phyloP scores from a whole-genome alignment of 2,113 vertebrate genomes.

The Aramus guarauna region DNA sequence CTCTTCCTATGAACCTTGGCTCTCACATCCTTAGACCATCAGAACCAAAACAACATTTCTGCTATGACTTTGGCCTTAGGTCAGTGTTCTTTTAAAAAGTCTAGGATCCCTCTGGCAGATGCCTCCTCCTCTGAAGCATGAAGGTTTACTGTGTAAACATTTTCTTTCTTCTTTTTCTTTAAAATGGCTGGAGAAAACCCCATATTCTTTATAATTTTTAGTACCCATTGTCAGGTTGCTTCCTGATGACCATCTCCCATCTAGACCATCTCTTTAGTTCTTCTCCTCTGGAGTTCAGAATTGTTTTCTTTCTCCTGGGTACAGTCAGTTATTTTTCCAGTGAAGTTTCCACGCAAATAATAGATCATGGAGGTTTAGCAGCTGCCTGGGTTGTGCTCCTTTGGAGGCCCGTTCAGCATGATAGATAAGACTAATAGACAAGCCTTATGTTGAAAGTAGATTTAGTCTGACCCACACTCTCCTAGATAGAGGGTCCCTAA shows the following conservation, averaged over 20 bases:
- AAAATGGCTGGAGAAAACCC: neutral
- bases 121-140: neutral
- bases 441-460: neutral
- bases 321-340: neutral
- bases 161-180: neutral
- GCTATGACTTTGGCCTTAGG: constrained; percentile 21
- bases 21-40: neutral
- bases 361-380: neutral
- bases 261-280: neutral
- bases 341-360: neutral
- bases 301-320: neutral
- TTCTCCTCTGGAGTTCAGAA: neutral
- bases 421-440: neutral
- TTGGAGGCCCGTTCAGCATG: neutral
- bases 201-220: neutral
- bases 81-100: neutral
- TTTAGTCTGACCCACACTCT: neutral
- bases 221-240: neutral
- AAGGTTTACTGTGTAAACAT: neutral
- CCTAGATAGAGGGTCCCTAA: neutral
- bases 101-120: neutral
- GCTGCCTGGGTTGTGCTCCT: neutral
- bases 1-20: neutral
- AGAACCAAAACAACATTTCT: neutral
- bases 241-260: neutral